Evolutionary conservation across 1,140 invertebrate species (phyloP), one percentile per base, ranked within the genome.

Genomic region (Meloidogyne chitwoodi): DNA sequence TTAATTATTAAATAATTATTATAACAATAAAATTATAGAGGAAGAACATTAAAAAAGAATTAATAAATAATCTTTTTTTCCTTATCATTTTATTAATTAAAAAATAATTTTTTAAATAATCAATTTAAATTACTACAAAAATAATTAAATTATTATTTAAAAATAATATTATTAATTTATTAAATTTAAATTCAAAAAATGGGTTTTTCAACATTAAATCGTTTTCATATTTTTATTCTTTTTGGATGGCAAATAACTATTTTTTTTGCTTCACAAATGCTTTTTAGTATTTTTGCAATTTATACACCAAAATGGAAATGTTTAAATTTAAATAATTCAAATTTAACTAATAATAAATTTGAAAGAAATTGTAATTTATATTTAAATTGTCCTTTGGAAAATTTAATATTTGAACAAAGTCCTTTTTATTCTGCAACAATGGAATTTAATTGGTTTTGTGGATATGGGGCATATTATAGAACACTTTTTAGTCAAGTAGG

Each of bases 401-500:
- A 31, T 24, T 31, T 77, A 26, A 26, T 77, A 65, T 77, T 64
- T 66, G 44, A 77, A 31, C 19, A 74, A 34, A 56, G n/a, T 31
- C 34, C 74, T 8, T 77, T 77, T 24, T 74, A 31, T 24, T 77
- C 73, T 4, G 63, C 76, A 31, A 44, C 75, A n/a, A 56, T 77
- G 8, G 44, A 77, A 48, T 77, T 76, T 38, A 26, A 76, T 29
- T 74, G 68, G 75, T 48, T 75, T 65, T 76, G 75, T 65, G 68
- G 34, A 22, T 29, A 69, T 63, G 44, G 68, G 22, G 75, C 75
- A 2, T 76, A 76, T 34, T 31, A 29, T 27, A 75, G 26, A 44
- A 63, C 69, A 24, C 12, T 76, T 34, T 63, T 31, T 44, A 48
- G 69, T 65, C 70, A 73, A 31, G 70, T 73, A 64, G 19, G 67